These are phyloP conservation scores for Diuraphis noxia DNA, from an alignment of 1,140 invertebrate genomes.

Conservation along the genomic window DNA sequence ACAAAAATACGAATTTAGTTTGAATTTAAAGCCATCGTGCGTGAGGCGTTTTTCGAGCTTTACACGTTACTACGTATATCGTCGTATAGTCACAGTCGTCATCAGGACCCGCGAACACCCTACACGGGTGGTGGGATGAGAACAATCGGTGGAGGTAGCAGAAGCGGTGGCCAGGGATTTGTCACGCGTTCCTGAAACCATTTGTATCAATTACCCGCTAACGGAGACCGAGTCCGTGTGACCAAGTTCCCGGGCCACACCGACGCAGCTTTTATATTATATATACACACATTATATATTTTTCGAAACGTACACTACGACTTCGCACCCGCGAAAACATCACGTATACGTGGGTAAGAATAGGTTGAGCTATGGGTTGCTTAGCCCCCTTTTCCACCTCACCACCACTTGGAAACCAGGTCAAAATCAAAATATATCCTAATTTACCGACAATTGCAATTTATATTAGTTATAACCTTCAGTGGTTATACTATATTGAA, in stretches of 20 bases:
- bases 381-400: no score
- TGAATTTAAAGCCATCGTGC: neutral
- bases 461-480: neutral
- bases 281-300: neutral
- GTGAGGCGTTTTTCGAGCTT: neutral
- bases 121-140: neutral
- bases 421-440: neutral
- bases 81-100: neutral
- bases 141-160: neutral
- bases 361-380: no score
- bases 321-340: neutral
- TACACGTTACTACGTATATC: neutral
- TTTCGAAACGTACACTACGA: neutral
- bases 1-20: neutral
- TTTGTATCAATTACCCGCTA: slow-evolving; percentile 29
- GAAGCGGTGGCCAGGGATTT: neutral
- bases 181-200: slow-evolving; percentile 12
- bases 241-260: neutral
- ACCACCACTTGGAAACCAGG: neutral
- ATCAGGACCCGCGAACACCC: neutral
- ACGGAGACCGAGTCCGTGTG: slow-evolving; percentile 1
- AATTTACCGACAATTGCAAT: neutral
- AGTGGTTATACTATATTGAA: neutral
- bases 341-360: neutral
- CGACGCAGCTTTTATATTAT: neutral